Evolutionary conservation across 2,888 invertebrate genomes (phyloP).

Genomic region (Heliconius aoede): DNA sequence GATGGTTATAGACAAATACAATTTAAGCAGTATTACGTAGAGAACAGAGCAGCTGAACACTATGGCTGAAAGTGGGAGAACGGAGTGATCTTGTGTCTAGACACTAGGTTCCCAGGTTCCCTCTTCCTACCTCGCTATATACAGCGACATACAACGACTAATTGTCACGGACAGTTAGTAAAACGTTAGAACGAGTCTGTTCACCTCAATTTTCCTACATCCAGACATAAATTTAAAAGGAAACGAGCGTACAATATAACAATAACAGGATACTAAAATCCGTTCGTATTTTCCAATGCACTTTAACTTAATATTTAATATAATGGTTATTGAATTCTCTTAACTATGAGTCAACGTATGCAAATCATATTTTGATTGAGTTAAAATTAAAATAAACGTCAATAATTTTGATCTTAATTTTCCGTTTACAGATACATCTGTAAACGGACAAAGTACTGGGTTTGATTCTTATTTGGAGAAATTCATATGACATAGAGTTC

Average conservation of each 20-base stretch:
- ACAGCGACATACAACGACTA: background rate
- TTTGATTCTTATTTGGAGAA: too few species aligned
- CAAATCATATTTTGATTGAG: background rate
- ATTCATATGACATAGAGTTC: background rate
- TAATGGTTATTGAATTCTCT: background rate
- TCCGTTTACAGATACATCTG: too few species aligned
- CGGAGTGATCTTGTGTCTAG: too few species aligned
- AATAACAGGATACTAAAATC: conserved; percentile 18
- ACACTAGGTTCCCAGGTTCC: too few species aligned
- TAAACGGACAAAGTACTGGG: too few species aligned
- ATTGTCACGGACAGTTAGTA: background rate
- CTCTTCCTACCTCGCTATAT: too few species aligned
- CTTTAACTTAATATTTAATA: conserved; percentile 7
- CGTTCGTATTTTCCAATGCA: conserved; percentile 18
- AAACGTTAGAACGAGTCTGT: background rate
- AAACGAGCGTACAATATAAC: conserved; percentile 9
- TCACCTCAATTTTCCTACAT: conserved; percentile 8
- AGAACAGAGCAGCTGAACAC: too few species aligned
- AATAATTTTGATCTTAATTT: too few species aligned
- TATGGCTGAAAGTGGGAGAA: too few species aligned
- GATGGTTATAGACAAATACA: too few species aligned
- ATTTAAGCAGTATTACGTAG: too few species aligned
- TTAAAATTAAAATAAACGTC: background rate
- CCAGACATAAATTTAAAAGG: conserved; percentile 8
- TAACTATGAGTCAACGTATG: conserved; percentile 11